Percentiles rank a stretch among this genome's conserved stretches.
phyloP scores from a whole-genome alignment of 2,113 vertebrate species.

The Antechinus stuartii region DNA sequence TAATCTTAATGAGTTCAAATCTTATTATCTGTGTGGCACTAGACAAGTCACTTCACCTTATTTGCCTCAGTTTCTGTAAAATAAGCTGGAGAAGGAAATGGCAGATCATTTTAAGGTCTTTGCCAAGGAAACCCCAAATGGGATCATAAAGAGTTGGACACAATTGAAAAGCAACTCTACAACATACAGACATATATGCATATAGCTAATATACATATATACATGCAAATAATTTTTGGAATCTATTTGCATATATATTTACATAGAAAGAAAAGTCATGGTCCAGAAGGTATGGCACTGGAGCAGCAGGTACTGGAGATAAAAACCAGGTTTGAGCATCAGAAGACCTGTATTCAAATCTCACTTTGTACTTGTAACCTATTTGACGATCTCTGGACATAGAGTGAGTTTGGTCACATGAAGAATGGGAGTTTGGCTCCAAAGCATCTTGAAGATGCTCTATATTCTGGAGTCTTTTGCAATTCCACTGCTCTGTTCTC shows the following conservation, averaged over 20 bases:
- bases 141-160: no score
- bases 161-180: no score
- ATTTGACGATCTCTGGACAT: neutral
- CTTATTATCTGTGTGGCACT: neutral
- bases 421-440: neutral
- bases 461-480: neutral
- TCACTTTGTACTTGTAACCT: neutral
- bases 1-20: neutral
- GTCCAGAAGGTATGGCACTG: neutral
- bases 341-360: neutral
- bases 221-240: neutral
- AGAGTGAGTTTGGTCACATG: neutral
- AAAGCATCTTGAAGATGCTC: neutral
- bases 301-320: neutral
- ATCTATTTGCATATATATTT: neutral
- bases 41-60: neutral
- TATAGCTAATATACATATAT: no score
- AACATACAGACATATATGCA: no score
- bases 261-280: neutral
- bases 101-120: no score
- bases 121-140: no score
- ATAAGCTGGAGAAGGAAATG: no score
- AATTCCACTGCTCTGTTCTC: neutral
- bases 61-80: neutral
- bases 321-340: neutral